Percentiles rank a stretch among this genome's conserved stretches.
These are phyloP conservation scores for Phaedon cochleariae DNA, from an alignment of 2,888 invertebrate species.

Conservation along the genomic window DNA sequence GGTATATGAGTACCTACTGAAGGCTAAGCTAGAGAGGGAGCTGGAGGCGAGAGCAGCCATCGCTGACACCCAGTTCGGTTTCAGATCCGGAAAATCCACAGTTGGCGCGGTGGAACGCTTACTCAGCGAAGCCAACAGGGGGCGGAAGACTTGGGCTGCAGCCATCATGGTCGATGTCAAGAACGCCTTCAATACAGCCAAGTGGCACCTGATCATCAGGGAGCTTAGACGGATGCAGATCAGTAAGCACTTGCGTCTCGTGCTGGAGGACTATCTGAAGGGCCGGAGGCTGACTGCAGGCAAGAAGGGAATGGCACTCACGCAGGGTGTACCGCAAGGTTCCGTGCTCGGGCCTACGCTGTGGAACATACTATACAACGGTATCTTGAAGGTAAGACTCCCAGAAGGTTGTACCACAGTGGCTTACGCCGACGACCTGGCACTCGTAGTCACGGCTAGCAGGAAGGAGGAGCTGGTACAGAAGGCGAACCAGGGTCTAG, in stretches of 20 bases:
- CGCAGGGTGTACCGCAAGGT: background rate
- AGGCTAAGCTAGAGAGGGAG: background rate
- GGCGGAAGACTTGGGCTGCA: background rate
- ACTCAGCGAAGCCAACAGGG: background rate
- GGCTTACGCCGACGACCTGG: conserved; percentile 1
- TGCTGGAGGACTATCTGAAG: background rate
- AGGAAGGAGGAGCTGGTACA: background rate
- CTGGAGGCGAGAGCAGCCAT: background rate
- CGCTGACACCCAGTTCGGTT: background rate
- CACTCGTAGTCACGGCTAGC: background rate
- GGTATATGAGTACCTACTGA: background rate
- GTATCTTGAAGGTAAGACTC: background rate
- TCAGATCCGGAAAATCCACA: background rate
- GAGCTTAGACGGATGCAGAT: background rate
- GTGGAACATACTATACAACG: background rate
- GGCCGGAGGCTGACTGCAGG: background rate
- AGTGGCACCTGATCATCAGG: background rate
- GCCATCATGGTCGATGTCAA: background rate
- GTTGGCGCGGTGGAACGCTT: background rate
- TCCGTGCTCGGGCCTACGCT: background rate
- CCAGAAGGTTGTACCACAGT: background rate
- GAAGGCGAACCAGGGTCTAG: background rate
- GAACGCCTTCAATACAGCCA: background rate
- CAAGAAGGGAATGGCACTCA: background rate
- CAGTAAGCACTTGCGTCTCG: background rate